A percentile compares a stretch with the other conserved stretches of the same genome.
These are phyloP conservation scores for Mythimna ferrago DNA, from an alignment of 2,888 invertebrate species.

Conservation along the genomic window DNA sequence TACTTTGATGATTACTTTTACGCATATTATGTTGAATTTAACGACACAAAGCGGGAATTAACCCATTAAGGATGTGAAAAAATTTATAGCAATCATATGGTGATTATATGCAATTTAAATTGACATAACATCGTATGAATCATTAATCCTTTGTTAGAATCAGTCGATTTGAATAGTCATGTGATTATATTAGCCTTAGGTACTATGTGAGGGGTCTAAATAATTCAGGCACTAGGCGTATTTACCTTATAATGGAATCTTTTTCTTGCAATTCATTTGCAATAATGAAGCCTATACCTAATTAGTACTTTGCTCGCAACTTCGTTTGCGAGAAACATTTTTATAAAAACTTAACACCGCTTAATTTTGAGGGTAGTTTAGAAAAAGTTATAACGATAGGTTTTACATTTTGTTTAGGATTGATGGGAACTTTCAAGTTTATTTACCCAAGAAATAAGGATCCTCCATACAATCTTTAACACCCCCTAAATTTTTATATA, in stretches of 20 bases:
- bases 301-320: no score
- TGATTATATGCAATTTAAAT: conserved; percentile 50
- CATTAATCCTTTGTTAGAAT: conserved; percentile 54
- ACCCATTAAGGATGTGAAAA: conserved; percentile 30
- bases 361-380: no score
- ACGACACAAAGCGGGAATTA: conserved; percentile 6
- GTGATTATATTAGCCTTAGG: conserved; percentile 34
- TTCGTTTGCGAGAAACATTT: no score
- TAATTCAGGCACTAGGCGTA: conserved; percentile 28
- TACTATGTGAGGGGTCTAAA: conserved; percentile 19
- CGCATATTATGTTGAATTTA: conserved; percentile 6
- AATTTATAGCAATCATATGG: conserved; percentile 34
- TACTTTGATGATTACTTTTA: background rate
- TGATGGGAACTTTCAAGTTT: no score
- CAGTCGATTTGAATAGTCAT: conserved; percentile 48
- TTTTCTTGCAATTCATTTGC: conserved; percentile 54
- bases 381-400: no score
- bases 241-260: conserved; percentile 42
- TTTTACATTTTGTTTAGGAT: no score
- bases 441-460: no score
- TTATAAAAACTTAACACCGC: no score
- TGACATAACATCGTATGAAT: conserved; percentile 38
- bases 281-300: conserved; percentile 29
- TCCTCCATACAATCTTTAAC: no score
- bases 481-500: no score